These are phyloP conservation scores for Brachionus rotundiformis DNA, from an alignment of 1,140 invertebrate species.

Conservation along the genomic window DNA sequence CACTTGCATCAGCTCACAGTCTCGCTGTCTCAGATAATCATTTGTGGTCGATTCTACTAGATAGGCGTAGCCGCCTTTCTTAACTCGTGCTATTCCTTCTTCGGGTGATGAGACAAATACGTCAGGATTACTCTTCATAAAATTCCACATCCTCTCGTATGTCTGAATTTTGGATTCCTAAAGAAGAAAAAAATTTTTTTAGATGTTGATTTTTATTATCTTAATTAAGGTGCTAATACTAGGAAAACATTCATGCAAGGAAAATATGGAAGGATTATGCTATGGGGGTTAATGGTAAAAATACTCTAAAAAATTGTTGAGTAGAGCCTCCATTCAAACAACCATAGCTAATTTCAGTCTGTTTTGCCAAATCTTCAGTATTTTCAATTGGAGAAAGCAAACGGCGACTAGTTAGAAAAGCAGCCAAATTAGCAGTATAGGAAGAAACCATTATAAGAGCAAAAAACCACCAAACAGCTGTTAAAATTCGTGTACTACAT, in stretches of 20 bases:
- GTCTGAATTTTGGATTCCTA: slow-evolving; percentile 81
- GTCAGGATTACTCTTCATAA: slow-evolving; percentile 72
- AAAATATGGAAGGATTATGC: background rate
- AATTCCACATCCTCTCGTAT: slow-evolving; percentile 90
- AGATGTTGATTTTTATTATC: too few relatives aligned
- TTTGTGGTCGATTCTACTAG: slow-evolving; percentile 63
- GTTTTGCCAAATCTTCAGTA: slow-evolving; percentile 42
- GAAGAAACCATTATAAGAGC: slow-evolving; percentile 95
- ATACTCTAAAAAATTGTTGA: slow-evolving; percentile 53
- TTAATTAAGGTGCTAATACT: background rate
- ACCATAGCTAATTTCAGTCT: slow-evolving; percentile 59
- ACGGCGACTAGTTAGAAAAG: slow-evolving; percentile 87
- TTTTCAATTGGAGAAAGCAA: slow-evolving; percentile 89
- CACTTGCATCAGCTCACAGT: slow-evolving; percentile 63
- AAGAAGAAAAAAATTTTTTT: background rate
- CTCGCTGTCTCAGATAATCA: slow-evolving; percentile 59
- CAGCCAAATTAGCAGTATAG: slow-evolving; percentile 97
- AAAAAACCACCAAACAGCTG: slow-evolving; percentile 99
- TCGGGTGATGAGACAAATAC: slow-evolving; percentile 56
- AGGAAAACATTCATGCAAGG: background rate
- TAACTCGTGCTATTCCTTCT: slow-evolving; percentile 58
- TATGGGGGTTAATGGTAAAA: background rate
- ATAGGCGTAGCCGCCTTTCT: slow-evolving; percentile 61
- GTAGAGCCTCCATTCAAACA: slow-evolving; percentile 50
- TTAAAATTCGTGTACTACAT: slow-evolving; percentile 87